Percentiles rank a stretch among this genome's conserved stretches.
Evolutionary conservation across 2,113 vertebrate species (phyloP).

Genomic region (Sinocyclocheilus anshuiensis): DNA sequence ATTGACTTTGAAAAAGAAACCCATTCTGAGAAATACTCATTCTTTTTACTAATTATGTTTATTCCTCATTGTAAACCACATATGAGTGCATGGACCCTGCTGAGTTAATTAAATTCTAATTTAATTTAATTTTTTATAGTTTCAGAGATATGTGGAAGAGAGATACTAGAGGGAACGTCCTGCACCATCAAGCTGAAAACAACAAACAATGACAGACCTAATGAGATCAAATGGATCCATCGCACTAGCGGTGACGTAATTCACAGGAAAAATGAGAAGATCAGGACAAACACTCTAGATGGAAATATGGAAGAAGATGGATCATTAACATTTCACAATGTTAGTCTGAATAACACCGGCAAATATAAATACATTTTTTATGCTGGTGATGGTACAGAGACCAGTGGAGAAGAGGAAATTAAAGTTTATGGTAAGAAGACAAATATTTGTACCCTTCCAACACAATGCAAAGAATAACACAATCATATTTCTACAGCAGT

Average conservation of each 20-base stretch:
- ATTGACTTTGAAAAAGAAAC: too few species aligned
- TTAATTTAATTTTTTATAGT: neutral
- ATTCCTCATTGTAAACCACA: too few species aligned
- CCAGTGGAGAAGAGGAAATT: neutral
- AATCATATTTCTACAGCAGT: neutral
- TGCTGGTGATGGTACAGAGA: accelerated
- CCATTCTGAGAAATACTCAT: too few species aligned
- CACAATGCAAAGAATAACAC: neutral
- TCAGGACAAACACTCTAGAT: neutral
- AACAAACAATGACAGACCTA: accelerated
- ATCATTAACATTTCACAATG: neutral
- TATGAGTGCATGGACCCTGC: too few species aligned
- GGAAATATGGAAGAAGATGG: neutral
- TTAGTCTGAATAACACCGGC: accelerated
- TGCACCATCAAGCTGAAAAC: neutral
- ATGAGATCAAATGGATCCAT: conserved; percentile 9
- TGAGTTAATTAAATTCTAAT: too few species aligned
- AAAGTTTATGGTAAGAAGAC: conserved; percentile 41
- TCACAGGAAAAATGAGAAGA: neutral
- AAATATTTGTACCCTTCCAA: neutral
- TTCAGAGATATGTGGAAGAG: neutral
- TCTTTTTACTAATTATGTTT: too few species aligned
- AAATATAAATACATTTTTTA: accelerated
- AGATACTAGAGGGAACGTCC: neutral
- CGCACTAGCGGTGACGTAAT: accelerated